Percentiles rank a stretch among this genome's conserved stretches.
Conservation (phyloP, 2,113 vertebrate genomes). For the Ceyx cyanopectus region DNA sequence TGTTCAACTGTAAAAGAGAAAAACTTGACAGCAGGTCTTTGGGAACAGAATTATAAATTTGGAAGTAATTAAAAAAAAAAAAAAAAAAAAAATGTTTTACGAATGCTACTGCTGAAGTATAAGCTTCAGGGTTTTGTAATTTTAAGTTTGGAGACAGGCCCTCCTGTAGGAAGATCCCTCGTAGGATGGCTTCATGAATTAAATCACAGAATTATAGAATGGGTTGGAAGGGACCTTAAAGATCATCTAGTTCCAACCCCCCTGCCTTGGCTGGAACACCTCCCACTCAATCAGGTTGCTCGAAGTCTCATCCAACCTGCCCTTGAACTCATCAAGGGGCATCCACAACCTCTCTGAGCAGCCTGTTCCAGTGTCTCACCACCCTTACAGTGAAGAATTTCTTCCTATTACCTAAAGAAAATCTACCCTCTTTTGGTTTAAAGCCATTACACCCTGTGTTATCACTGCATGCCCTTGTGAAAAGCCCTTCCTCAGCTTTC, state of each 20-base stretch:
- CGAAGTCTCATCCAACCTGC: background rate
- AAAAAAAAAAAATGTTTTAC: background rate
- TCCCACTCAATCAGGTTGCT: background rate
- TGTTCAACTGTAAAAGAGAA: background rate
- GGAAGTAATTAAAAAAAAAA: background rate
- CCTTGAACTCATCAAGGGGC: background rate
- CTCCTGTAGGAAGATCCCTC: background rate
- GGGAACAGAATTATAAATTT: background rate
- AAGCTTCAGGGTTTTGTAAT: too few relatives aligned
- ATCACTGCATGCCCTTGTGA: background rate
- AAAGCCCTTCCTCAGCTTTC: background rate
- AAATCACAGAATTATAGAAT: background rate
- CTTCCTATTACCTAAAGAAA: background rate
- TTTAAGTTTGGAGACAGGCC: background rate
- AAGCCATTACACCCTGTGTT: background rate
- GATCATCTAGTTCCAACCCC: background rate
- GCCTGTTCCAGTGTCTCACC: background rate
- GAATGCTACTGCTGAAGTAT: background rate
- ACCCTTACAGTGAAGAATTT: background rate
- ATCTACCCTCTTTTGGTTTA: background rate
- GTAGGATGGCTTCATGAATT: background rate
- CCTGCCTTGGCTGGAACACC: background rate
- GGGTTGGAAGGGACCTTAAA: background rate
- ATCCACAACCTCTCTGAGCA: background rate
- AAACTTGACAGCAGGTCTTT: background rate